Base-by-base conservation (phyloP, 2,797 vertebrate genomes). In the Heliangelus exortis region DNA sequence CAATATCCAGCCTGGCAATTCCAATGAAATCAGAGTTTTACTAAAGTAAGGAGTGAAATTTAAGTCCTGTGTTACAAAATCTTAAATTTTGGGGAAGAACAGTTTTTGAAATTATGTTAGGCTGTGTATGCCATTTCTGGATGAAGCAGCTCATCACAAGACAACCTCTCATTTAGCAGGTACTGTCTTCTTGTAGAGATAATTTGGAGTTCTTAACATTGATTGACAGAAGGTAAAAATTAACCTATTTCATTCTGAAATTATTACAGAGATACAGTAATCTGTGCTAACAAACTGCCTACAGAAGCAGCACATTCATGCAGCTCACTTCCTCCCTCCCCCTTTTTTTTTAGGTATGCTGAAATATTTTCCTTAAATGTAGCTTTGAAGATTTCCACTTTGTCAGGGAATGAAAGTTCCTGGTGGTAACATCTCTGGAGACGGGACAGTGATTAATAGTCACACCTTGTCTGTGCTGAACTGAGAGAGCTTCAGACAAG, bases 371-470 rank as follows among this genome's bases (percentile, higher is more conserved):
- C 57, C 50, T 90, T 79, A 58, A 87, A 71, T 0, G 0, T 9
- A 54, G 61, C 93, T 93, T 94, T 91, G 83, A 94, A 87, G 90
- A 79, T 89, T 89, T 59, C 26, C 15, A 79, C 47, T 93, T 90
- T 73, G 54, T 80, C 29, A 54, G 83, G 51, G 83, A 86, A 71
- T n/a, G 83, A 88, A 82, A 84, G 71, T 53, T 92, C 74, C 91
- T 92, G 85, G 63, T 74, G 80, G 83, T 79, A 63, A 79, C 71
- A 79, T 71, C 77, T 82, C 74, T 77, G 67, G 85, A 66, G 91
- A 82, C 51, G 41, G 71, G 89, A 65, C 55, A 78, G 71, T 87
- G 95, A 94, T 95, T 88, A 55, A 86, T 59, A 71, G 39, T 55
- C 83, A 66, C 83, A 91, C 57, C 87, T 90, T 84, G 73, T 54